A percentile compares a stretch with the other conserved stretches of the same genome.
Evolutionary conservation across 2,113 vertebrate genomes (phyloP).

Genomic region (Parotia lawesii): DNA sequence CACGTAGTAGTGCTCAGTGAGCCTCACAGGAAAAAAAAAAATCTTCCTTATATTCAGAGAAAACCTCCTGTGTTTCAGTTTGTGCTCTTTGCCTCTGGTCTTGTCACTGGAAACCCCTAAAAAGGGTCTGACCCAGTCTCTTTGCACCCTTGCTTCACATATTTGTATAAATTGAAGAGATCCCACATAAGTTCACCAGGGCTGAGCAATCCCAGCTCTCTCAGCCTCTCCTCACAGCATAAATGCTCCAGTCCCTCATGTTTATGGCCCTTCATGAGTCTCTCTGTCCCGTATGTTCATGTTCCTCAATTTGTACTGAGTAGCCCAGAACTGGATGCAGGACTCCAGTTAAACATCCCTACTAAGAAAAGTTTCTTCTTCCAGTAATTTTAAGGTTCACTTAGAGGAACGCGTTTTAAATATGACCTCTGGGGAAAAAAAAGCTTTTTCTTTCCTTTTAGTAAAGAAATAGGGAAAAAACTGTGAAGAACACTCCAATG

Average conservation of each 20-base stretch:
- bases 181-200: rapidly evolving
- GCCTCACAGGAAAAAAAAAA: not conserved
- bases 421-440: not conserved
- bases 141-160: not conserved
- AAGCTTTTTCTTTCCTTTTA: not conserved
- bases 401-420: not conserved
- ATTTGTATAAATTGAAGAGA: not conserved
- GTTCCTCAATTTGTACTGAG: not conserved
- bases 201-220: not conserved
- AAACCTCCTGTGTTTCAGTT: not conserved
- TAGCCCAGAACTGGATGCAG: not conserved
- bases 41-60: not conserved
- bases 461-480: not conserved
- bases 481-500: not conserved
- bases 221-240: not conserved
- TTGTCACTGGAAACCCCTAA: not conserved
- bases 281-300: not conserved
- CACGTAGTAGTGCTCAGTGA: rapidly evolving
- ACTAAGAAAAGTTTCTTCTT: not conserved
- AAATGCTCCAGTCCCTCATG: not conserved
- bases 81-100: not conserved
- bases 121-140: not conserved
- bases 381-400: not conserved
- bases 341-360: not conserved
- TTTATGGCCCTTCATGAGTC: not conserved